These are phyloP conservation scores for Pterostichus niger DNA, from an alignment of 2,888 invertebrate genomes.

Conservation along the genomic window DNA sequence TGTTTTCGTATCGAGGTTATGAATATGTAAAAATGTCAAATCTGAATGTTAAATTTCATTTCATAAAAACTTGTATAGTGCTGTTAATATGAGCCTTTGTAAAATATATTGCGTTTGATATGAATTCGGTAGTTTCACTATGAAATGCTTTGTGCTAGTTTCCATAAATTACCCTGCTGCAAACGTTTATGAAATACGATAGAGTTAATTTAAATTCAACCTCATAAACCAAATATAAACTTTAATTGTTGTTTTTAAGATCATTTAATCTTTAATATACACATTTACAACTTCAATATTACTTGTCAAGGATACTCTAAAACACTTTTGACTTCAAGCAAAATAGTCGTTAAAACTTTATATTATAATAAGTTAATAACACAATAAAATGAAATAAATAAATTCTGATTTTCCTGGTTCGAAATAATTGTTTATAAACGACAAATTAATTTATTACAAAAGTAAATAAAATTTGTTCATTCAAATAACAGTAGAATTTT, in stretches of 20 bases:
- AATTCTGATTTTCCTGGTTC: no score
- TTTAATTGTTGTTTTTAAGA: slow-evolving; percentile 32
- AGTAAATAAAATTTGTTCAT: no score
- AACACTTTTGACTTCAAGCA: no score
- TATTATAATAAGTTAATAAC: no score
- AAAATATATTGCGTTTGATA: slow-evolving; percentile 54
- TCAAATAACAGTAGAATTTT: no score
- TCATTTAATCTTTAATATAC: background rate
- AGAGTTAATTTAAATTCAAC: slow-evolving; percentile 30
- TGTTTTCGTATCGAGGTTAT: slow-evolving; percentile 56
- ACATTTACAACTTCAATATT: no score
- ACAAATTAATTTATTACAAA: no score
- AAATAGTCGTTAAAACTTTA: no score
- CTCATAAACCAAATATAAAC: slow-evolving; percentile 24
- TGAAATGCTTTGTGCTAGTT: slow-evolving; percentile 36
- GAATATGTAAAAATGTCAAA: slow-evolving; percentile 65
- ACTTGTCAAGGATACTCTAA: no score
- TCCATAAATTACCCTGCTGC: slow-evolving; percentile 31
- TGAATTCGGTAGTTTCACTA: slow-evolving; percentile 32
- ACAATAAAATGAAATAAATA: no score
- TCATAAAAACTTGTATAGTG: slow-evolving; percentile 54
- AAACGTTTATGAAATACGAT: slow-evolving; percentile 42
- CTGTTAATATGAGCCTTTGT: slow-evolving; percentile 54
- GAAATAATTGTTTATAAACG: no score
- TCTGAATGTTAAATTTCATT: slow-evolving; percentile 63